Percentiles rank a stretch among this genome's conserved stretches.
Evolutionary conservation across 2,797 vertebrate species (phyloP).

Genomic region (Linurgus olivaceus): DNA sequence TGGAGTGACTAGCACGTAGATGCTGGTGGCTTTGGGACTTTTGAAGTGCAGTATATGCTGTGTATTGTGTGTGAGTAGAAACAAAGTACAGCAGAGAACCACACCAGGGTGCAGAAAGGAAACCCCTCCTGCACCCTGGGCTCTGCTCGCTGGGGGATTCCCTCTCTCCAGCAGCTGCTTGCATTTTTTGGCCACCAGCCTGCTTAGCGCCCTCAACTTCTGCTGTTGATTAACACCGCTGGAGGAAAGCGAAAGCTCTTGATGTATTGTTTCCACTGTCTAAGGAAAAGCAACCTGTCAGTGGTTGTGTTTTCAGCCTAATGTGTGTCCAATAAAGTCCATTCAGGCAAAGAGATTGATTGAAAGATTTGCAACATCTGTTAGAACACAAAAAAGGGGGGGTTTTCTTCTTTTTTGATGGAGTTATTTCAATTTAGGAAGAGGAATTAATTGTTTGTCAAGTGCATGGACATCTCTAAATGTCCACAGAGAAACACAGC

Average conservation of each 20-base stretch:
- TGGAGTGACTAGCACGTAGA: background rate
- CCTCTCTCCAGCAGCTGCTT: conserved; percentile 62
- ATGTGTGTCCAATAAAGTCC: background rate
- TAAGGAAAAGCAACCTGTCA: background rate
- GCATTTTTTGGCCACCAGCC: conserved; percentile 47
- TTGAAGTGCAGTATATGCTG: background rate
- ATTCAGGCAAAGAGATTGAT: background rate
- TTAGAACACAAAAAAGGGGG: background rate
- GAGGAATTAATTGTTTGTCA: background rate
- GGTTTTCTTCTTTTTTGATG: background rate
- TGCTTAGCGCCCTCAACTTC: conserved; percentile 3
- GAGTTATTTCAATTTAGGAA: background rate
- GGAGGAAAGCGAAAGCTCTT: conserved; percentile 39
- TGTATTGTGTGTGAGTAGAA: background rate
- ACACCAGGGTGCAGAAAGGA: background rate
- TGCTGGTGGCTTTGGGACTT: conserved; percentile 27
- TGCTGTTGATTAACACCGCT: conserved; percentile 56
- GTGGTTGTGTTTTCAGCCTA: background rate
- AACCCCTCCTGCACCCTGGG: background rate
- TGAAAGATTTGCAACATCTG: background rate
- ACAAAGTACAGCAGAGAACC: background rate
- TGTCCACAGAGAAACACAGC: background rate
- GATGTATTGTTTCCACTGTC: conserved; percentile 31
- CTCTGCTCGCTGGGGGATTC: conserved; percentile 50
- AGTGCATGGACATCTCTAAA: background rate